Conservation (phyloP, 2,888 invertebrate genomes). For the Drosophila atroscutellata region DNA sequence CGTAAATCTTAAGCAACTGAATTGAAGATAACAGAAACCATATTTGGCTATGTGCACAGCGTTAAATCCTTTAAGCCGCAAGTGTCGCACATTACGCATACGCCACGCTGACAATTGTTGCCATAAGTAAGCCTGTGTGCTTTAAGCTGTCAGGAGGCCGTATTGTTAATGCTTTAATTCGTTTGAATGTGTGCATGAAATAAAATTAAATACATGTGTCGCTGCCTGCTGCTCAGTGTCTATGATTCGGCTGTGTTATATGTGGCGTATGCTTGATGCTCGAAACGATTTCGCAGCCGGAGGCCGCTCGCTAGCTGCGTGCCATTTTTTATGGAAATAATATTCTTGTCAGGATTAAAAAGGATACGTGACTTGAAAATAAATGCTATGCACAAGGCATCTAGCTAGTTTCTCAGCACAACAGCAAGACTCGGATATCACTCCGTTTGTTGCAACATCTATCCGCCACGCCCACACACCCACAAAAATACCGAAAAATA, state of each 20-base stretch:
- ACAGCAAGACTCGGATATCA: conserved; percentile 27
- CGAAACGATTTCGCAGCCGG: conserved; percentile 40
- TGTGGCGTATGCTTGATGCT: conserved; percentile 70
- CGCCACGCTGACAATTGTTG: conserved; percentile 33
- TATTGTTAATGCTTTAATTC: conserved; percentile 40
- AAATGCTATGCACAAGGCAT: conserved; percentile 77
- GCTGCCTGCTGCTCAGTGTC: conserved; percentile 52
- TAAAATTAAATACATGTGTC: conserved; percentile 73
- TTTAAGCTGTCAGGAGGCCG: conserved; percentile 36
- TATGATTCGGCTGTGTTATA: conserved; percentile 66
- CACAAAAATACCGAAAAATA: not conserved
- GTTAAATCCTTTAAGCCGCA: conserved; percentile 45
- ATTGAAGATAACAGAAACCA: not conserved
- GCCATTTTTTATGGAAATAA: conserved; percentile 82
- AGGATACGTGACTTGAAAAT: conserved; percentile 85
- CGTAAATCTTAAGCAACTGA: not conserved
- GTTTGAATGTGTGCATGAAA: conserved; percentile 30
- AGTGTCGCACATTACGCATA: conserved; percentile 47
- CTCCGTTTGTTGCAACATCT: conserved; percentile 42
- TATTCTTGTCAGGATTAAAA: conserved; percentile 85
- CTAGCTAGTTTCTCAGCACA: conserved; percentile 44
- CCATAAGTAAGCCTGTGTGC: conserved; percentile 24
- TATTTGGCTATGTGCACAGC: not conserved
- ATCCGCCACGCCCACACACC: conserved; percentile 35
- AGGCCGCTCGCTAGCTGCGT: conserved; percentile 36